Evolutionary conservation across 2,113 vertebrate species (phyloP).

Genomic region (Pangasianodon hypophthalmus): DNA sequence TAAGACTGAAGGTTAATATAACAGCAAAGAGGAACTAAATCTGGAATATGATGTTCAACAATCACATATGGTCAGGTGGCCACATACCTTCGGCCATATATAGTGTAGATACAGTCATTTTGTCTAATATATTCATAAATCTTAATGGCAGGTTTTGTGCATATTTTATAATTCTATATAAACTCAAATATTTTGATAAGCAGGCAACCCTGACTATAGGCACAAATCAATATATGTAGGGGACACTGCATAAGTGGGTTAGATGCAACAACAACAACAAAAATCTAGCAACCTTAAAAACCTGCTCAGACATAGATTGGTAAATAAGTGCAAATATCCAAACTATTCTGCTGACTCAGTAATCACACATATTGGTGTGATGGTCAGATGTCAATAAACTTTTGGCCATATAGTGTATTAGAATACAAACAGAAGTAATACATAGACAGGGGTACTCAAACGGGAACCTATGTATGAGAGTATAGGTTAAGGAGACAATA

Average conservation of each 20-base stretch:
- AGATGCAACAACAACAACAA: no score
- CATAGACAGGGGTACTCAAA: neutral
- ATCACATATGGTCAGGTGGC: neutral
- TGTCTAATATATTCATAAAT: neutral
- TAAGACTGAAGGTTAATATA: neutral
- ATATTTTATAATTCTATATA: neutral
- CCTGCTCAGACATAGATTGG: no score
- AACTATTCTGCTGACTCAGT: no score
- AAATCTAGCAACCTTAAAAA: no score
- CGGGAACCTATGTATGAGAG: neutral
- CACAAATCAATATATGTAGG: no score
- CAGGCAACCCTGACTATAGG: neutral
- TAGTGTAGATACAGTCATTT: no score
- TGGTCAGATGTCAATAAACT: neutral
- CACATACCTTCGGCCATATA: neutral
- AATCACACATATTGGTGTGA: no score
- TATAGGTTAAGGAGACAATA: neutral
- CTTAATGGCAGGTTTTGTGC: neutral
- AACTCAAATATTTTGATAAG: neutral
- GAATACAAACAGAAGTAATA: neutral
- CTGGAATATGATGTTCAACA: neutral
- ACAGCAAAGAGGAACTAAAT: neutral
- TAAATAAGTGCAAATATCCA: no score
- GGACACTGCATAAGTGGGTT: no score
- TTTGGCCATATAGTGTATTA: neutral